Evolutionary conservation across 2,797 vertebrate genomes (phyloP).

Genomic region (Chiloscyllium punctatum): DNA sequence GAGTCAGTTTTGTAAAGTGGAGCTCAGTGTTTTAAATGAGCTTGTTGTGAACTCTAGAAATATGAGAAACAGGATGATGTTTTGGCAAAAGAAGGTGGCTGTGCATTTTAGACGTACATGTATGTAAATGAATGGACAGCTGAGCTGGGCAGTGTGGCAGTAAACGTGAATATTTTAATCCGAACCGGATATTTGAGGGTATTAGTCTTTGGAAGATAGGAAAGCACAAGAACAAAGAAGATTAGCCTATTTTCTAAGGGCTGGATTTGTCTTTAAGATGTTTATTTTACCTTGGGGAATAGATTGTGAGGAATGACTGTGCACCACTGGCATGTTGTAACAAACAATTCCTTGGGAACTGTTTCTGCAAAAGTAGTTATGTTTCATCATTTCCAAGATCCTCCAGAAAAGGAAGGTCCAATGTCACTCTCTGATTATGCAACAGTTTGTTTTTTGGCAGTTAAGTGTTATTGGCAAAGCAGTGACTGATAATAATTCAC

Average conservation of each 20-base stretch:
- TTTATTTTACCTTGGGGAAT: not conserved
- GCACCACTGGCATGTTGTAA: not conserved
- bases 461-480: not conserved
- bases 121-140: not conserved
- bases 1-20: not conserved
- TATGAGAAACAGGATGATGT: not conserved
- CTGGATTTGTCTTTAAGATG: not conserved
- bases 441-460: not conserved
- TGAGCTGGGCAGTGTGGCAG: not conserved
- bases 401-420: not conserved
- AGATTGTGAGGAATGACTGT: not conserved
- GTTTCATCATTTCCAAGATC: not conserved
- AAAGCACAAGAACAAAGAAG: too few species aligned
- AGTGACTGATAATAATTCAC: not conserved
- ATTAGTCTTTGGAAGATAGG: not conserved
- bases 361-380: not conserved
- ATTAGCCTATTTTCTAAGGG: not conserved
- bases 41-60: not conserved
- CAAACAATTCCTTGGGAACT: not conserved
- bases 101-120: not conserved
- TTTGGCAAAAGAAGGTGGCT: not conserved
- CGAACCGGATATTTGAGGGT: too few species aligned
- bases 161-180: not conserved
- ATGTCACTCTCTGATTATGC: not conserved
- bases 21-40: not conserved